Percentiles rank a stretch among this genome's conserved stretches.
Evolutionary conservation across 2,113 vertebrate species (phyloP).

Genomic region (Pygoscelis adeliae): DNA sequence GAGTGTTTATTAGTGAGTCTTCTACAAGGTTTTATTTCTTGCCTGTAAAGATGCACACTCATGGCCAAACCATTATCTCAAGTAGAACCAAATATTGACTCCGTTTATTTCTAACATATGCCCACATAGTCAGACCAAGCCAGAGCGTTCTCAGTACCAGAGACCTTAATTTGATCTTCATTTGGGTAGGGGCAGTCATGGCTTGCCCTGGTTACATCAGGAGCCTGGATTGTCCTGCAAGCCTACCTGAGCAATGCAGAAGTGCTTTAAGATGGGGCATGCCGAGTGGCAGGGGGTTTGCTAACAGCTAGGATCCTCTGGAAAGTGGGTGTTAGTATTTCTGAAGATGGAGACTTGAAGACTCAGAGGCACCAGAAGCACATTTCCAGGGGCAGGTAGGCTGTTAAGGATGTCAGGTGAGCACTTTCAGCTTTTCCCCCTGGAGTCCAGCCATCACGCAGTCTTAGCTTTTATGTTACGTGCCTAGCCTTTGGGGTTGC

Average conservation of each 20-base stretch:
- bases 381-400: neutral
- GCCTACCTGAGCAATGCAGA: neutral
- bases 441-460: fast-evolving
- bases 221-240: neutral
- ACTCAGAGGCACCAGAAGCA: neutral
- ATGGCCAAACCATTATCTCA: neutral
- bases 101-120: neutral
- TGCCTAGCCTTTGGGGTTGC: neutral
- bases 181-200: neutral
- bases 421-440: neutral
- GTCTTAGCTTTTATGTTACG: neutral
- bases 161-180: neutral
- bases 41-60: neutral
- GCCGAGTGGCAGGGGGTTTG: fast-evolving
- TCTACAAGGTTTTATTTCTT: neutral
- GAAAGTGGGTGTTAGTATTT: neutral
- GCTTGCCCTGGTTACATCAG: neutral
- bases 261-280: fast-evolving
- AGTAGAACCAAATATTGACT: neutral
- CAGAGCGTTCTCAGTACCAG: neutral
- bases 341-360: neutral
- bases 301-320: neutral
- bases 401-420: neutral
- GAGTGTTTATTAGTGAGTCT: neutral
- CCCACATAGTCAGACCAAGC: neutral